Conservation (phyloP, 2,113 vertebrate genomes). For the Diadophis punctatus region DNA sequence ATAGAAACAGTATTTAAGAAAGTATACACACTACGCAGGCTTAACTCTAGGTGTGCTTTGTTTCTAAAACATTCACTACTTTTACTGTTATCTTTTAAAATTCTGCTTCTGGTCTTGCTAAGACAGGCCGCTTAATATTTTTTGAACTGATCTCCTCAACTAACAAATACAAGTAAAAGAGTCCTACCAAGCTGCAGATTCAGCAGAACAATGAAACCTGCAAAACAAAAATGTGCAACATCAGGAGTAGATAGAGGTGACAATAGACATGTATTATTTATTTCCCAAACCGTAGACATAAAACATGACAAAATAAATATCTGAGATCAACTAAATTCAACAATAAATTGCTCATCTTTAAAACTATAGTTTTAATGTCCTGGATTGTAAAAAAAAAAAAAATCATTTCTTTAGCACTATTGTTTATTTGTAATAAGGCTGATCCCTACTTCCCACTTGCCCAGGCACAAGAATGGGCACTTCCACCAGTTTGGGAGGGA, state of each 20-base stretch:
- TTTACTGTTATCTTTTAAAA: background rate
- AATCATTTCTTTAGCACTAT: background rate
- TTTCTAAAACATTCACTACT: background rate
- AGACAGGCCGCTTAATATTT: background rate
- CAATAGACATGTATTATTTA: background rate
- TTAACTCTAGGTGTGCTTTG: background rate
- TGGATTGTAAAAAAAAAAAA: background rate
- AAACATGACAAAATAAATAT: background rate
- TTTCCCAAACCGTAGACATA: background rate
- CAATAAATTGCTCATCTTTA: background rate
- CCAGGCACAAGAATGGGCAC: background rate
- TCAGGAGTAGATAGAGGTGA: background rate
- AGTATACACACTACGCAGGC: background rate
- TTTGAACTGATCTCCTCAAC: background rate
- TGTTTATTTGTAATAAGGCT: background rate
- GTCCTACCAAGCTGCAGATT: slow-evolving; percentile 40
- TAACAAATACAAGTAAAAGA: background rate
- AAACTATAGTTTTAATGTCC: background rate
- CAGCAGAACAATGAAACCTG: slow-evolving; percentile 45
- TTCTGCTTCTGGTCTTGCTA: background rate
- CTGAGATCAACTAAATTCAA: background rate
- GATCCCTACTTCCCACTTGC: background rate
- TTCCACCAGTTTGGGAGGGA: background rate
- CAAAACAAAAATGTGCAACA: background rate
- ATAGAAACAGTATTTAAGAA: background rate